A percentile compares a stretch with the other conserved stretches of the same genome.
Conservation (phyloP, 2,888 invertebrate genomes). For the Elaeidobius kamerunicus region DNA sequence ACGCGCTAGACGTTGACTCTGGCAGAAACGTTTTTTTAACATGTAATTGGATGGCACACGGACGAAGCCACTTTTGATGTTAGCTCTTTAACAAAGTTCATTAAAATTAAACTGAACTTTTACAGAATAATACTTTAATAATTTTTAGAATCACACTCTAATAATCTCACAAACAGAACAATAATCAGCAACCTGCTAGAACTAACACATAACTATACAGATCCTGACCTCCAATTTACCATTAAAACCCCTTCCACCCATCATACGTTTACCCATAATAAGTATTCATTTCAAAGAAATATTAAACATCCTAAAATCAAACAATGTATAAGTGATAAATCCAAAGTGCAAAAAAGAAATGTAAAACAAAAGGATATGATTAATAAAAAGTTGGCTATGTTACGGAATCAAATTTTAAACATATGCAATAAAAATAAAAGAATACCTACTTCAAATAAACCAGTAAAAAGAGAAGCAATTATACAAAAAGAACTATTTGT, state of each 20-base stretch:
- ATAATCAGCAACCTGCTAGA: background rate
- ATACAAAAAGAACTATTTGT: too few relatives aligned
- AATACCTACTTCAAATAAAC: background rate
- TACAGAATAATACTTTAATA: too few relatives aligned
- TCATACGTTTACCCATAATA: conserved; percentile 21
- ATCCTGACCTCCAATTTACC: conserved; percentile 30
- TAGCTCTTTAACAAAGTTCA: too few relatives aligned
- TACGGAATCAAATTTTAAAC: conserved; percentile 9
- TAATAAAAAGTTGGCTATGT: conserved; percentile 5
- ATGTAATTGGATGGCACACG: too few relatives aligned
- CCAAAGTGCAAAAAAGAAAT: background rate
- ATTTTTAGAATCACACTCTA: conserved; percentile 3
- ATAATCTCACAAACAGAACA: background rate
- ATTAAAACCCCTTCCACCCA: conserved; percentile 14
- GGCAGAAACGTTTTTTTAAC: too few relatives aligned
- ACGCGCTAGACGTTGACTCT: too few relatives aligned
- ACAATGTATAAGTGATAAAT: background rate
- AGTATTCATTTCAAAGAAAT: conserved; percentile 22
- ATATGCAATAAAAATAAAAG: background rate
- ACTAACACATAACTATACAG: conserved; percentile 27
- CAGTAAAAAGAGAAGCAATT: background rate
- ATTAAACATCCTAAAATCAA: conserved; percentile 9
- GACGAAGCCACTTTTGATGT: too few relatives aligned
- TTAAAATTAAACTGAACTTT: too few relatives aligned
- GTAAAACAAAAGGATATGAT: conserved; percentile 1